These are phyloP conservation scores for Tetrao urogallus DNA, from an alignment of 2,113 vertebrate species.

Conservation along the genomic window DNA sequence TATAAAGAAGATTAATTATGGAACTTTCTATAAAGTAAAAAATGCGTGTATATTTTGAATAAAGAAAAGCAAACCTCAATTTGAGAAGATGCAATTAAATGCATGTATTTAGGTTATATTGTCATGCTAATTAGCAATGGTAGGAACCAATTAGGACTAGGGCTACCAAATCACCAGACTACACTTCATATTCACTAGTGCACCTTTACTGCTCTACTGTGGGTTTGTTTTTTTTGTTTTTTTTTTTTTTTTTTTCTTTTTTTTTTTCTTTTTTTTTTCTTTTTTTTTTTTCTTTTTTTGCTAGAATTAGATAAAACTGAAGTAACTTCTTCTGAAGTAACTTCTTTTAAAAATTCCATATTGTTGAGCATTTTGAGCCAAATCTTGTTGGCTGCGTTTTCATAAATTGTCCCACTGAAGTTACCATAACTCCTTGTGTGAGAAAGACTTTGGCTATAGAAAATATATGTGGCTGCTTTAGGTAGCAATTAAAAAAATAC, in stretches of 20 bases:
- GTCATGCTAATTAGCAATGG: constrained; percentile 57
- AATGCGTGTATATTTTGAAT: constrained; percentile 37
- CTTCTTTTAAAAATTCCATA: neutral
- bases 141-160: constrained; percentile 56
- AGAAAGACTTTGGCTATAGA: neutral
- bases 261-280: neutral
- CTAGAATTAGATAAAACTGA: constrained; percentile 12
- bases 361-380: neutral
- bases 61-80: constrained; percentile 15
- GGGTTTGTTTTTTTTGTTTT: too few relatives aligned
- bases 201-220: constrained; percentile 13
- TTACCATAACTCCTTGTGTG: neutral
- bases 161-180: constrained; percentile 41
- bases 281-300: neutral
- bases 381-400: neutral
- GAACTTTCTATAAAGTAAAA: constrained; percentile 46
- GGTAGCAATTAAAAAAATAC: constrained; percentile 15
- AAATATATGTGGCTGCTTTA: neutral
- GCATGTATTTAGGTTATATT: constrained; percentile 65
- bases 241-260: neutral
- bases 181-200: constrained; percentile 25
- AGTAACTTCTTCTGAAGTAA: neutral
- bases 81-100: constrained; percentile 58
- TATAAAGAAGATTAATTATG: constrained; percentile 62
- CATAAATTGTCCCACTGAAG: neutral